A percentile compares a stretch with the other conserved stretches of the same genome.
Evolutionary conservation across 2,113 vertebrate genomes (phyloP).

Genomic region (Forbesichthys agassizii): DNA sequence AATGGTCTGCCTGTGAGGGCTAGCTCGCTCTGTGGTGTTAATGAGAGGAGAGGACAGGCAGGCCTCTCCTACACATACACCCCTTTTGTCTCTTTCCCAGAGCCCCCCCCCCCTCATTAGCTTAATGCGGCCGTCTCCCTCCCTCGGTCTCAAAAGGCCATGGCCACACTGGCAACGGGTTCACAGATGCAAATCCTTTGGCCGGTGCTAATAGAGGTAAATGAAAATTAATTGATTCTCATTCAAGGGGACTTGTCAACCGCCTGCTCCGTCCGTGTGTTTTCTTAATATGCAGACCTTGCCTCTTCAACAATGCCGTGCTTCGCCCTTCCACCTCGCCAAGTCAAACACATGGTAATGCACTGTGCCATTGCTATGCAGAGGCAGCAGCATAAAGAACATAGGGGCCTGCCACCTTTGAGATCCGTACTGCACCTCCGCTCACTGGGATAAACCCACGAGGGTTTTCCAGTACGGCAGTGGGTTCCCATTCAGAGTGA

Average conservation of each 20-base stretch:
- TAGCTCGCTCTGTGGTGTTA: slow-evolving; percentile 68
- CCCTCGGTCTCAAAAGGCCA: slow-evolving; percentile 57
- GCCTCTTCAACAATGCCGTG: slow-evolving; percentile 64
- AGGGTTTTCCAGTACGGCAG: background rate
- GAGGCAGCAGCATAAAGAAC: slow-evolving; percentile 57
- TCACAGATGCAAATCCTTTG: slow-evolving; percentile 79
- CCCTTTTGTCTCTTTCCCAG: slow-evolving; percentile 52
- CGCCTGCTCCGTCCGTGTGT: slow-evolving; percentile 65
- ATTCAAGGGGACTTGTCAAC: slow-evolving; percentile 72
- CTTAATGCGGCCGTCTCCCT: slow-evolving; percentile 63
- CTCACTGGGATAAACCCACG: slow-evolving; percentile 28
- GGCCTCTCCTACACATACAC: slow-evolving; percentile 43
- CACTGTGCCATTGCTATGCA: slow-evolving; percentile 67
- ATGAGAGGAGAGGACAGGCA: slow-evolving; percentile 67
- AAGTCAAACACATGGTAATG: slow-evolving; percentile 71
- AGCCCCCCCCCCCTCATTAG: slow-evolving; percentile 57
- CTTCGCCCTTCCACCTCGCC: slow-evolving; percentile 52
- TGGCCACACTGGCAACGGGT: slow-evolving; percentile 73
- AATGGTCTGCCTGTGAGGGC: slow-evolving; percentile 71
- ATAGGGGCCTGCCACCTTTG: slow-evolving; percentile 55
- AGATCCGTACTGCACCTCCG: slow-evolving; percentile 42
- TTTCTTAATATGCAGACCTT: slow-evolving; percentile 71
- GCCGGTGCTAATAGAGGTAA: slow-evolving; percentile 74
- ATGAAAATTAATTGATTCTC: slow-evolving; percentile 82
- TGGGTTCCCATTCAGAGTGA: too few relatives aligned